Evolutionary conservation across 2,888 invertebrate species (phyloP).

Genomic region (Liposcelis brunnea): DNA sequence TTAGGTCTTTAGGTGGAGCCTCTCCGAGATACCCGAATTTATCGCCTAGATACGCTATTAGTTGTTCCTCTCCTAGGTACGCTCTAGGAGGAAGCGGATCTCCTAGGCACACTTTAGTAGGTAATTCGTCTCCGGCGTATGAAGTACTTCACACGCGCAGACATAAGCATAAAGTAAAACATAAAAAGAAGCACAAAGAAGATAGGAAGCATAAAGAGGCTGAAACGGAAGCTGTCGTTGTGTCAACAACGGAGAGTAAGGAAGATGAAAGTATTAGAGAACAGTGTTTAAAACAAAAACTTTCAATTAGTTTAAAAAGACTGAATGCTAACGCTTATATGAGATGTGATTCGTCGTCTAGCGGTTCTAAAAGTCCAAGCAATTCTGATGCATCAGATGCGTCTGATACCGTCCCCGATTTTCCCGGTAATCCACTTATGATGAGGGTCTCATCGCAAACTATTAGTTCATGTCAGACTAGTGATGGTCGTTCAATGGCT

Average conservation of each 20-base stretch:
- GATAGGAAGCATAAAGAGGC: conserved; percentile 27
- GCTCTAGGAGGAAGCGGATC: conserved; percentile 34
- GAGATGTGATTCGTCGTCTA: conserved; percentile 23
- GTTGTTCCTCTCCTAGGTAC: conserved; percentile 30
- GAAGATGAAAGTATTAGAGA: conserved; percentile 36
- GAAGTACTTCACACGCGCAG: conserved; percentile 20
- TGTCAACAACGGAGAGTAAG: conserved; percentile 19
- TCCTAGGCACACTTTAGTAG: conserved; percentile 29
- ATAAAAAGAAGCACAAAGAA: conserved; percentile 57
- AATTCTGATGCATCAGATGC: conserved; percentile 10
- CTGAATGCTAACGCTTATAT: conserved; percentile 51
- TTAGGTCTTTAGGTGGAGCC: conserved; percentile 21
- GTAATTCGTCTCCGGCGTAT: conserved; percentile 37
- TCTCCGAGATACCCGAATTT: conserved; percentile 22
- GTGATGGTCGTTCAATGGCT: conserved; percentile 35
- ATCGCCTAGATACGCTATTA: conserved; percentile 18
- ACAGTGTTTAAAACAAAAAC: conserved; percentile 51
- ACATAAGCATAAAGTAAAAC: conserved; percentile 47
- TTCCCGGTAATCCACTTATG: conserved; percentile 30
- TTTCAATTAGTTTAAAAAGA: conserved; percentile 57
- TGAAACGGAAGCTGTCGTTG: conserved; percentile 26
- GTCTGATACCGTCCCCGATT: conserved; percentile 21
- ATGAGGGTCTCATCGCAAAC: conserved; percentile 38
- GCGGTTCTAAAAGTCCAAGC: conserved; percentile 6
- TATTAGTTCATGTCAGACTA: conserved; percentile 35